These are phyloP conservation scores for Ctenosaura bakeri DNA, from an alignment of 2,797 vertebrate species.

Conservation along the genomic window DNA sequence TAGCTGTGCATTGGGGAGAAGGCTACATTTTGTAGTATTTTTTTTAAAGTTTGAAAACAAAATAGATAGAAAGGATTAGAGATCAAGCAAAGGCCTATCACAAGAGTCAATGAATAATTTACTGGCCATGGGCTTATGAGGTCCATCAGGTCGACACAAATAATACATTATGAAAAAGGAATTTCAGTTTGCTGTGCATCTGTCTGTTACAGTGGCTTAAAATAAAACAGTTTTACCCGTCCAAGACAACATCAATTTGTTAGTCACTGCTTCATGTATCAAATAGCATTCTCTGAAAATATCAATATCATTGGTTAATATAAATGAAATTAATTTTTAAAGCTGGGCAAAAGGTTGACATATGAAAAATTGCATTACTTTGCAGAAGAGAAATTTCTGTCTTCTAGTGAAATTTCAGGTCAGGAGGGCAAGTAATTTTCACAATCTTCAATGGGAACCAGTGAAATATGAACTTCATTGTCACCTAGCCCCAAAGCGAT, in stretches of 20 bases:
- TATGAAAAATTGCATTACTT: conserved; percentile 90
- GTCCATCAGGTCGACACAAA: conserved; percentile 80
- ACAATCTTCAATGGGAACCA: conserved; percentile 87
- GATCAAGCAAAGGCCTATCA: conserved; percentile 66
- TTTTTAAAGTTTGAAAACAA: conserved; percentile 46
- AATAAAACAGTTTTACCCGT: conserved; percentile 82
- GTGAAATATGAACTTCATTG: conserved; percentile 92
- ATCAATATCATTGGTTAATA: conserved; percentile 89
- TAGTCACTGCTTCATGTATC: conserved; percentile 85
- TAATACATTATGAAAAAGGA: conserved; percentile 81
- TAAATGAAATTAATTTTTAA: conserved; percentile 91
- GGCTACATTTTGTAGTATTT: conserved; percentile 11
- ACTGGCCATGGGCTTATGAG: conserved; percentile 72
- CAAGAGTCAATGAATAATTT: conserved; percentile 78
- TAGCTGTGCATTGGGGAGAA: background rate
- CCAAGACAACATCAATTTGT: conserved; percentile 82
- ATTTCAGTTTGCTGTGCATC: conserved; percentile 82
- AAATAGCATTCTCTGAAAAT: conserved; percentile 86
- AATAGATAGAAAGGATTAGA: conserved; percentile 61
- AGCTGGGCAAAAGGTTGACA: conserved; percentile 89
- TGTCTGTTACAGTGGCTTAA: conserved; percentile 79
- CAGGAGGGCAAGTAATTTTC: conserved; percentile 90
- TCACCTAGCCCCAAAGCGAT: conserved; percentile 88
- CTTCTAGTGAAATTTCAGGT: conserved; percentile 90
- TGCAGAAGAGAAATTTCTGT: conserved; percentile 90